Base-by-base conservation (phyloP, 2,888 invertebrate species). In the Elysia crispata region DNA sequence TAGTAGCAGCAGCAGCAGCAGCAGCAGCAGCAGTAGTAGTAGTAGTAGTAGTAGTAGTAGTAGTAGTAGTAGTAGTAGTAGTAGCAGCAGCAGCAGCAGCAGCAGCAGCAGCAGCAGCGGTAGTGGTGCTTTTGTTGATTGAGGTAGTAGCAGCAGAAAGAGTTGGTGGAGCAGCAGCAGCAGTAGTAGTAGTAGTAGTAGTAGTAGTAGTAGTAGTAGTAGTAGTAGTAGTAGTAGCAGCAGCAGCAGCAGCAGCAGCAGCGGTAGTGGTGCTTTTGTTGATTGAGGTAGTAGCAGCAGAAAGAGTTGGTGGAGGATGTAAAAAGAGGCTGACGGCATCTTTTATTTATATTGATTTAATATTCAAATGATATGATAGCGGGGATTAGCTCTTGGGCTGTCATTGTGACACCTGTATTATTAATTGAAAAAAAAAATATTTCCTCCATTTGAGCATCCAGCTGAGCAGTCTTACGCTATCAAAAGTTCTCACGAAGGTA, bases 31-130 rank as follows among this genome's bases (percentile, higher is more conserved):
- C 18, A 54, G 54, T 54, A 54, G 54, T 15, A 54, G 54, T 54
- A 54, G 54, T 54, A 54, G 54, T 54, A 54, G 54, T 54, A 54
- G 54, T 54, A 54, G 54, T 54, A 54, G 54, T 54, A 54, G 54
- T 54, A 54, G 54, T 54, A 54, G 54, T 54, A 54, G 54, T 54
- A 54, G 54, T 54, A 54, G 54, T 54, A 54, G 54, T 54, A 54
- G 54, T 54, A 54, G 54, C 18, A 54, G 54, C 18, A 54, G 54
- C 18, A 54, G 54, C 18, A 54, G 54, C 18, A 54, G 54, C 18
- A 54, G 54, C 18, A 54, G 54, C 18, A 54, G 54, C 18, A 54
- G 54, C 18, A 54, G 54, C 18, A 54, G 54, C 13, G 54, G 13
- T 15, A 18, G 13, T 15, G 54, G 13, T 15, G 54, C 18, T 15